These are phyloP conservation scores for Melikaiella ostensackeni DNA, from an alignment of 2,888 invertebrate species.

Conservation along the genomic window DNA sequence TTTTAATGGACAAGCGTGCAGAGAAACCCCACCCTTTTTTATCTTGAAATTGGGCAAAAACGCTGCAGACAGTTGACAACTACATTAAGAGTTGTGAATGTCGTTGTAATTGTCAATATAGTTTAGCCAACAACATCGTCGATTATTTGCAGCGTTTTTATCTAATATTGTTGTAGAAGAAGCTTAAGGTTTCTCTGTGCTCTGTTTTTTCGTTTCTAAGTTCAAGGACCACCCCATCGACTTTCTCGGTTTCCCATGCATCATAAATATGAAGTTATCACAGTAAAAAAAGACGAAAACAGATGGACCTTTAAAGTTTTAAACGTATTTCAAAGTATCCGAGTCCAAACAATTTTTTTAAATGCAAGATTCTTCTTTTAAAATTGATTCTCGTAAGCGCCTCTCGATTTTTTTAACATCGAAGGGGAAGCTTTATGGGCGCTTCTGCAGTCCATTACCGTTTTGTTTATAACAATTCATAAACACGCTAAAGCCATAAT, in stretches of 20 bases:
- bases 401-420: slow-evolving; percentile 36
- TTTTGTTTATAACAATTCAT: slow-evolving; percentile 74
- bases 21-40: no score
- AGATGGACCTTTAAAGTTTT: slow-evolving; percentile 25
- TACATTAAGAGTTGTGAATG: no score
- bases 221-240: slow-evolving; percentile 11
- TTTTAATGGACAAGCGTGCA: no score
- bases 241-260: not conserved
- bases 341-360: slow-evolving; percentile 48
- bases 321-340: slow-evolving; percentile 27
- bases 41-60: no score
- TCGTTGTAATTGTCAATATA: no score
- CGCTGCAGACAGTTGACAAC: no score
- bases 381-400: slow-evolving; percentile 38
- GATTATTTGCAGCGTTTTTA: no score
- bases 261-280: slow-evolving; percentile 34
- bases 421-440: slow-evolving; percentile 67
- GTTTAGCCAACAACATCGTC: no score
- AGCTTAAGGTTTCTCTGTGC: not conserved
- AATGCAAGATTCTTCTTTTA: slow-evolving; percentile 49
- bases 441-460: slow-evolving; percentile 76
- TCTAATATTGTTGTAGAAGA: not conserved
- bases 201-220: not conserved
- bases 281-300: slow-evolving; percentile 23
- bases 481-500: slow-evolving; percentile 74